Evolutionary conservation across 2,797 vertebrate genomes (phyloP).

Genomic region (Coranthus polyacanthus): DNA sequence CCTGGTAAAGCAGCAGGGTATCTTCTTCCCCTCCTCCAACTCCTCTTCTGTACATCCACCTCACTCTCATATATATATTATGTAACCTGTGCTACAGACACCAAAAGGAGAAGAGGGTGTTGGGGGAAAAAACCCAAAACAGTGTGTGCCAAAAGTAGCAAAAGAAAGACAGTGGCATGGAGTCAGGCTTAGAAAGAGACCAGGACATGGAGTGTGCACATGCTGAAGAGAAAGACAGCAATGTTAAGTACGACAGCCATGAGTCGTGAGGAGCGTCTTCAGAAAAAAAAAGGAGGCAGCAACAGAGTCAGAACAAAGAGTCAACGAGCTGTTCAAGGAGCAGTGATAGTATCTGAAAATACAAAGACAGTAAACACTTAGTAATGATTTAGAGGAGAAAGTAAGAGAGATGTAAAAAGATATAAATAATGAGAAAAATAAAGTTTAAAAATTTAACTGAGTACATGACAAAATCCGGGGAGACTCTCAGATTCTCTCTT

Average conservation of each 20-base stretch:
- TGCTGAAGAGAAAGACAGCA: constrained; percentile 29
- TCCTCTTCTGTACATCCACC: constrained; percentile 36
- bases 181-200: constrained; percentile 37
- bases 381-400: constrained; percentile 8
- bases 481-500: constrained; percentile 27
- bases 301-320: too few relatives aligned
- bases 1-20: constrained; percentile 28
- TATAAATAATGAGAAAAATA: background rate
- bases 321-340: constrained; percentile 23
- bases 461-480: constrained; percentile 10
- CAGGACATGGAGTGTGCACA: constrained; percentile 38
- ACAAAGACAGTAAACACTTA: constrained; percentile 7
- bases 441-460: constrained; percentile 31
- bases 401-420: background rate
- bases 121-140: constrained; percentile 36
- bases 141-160: constrained; percentile 39
- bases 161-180: constrained; percentile 31
- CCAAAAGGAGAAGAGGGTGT: constrained; percentile 38
- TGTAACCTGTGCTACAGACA: constrained; percentile 64
- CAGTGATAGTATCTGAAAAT: constrained; percentile 8
- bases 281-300: too few relatives aligned
- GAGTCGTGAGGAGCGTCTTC: too few relatives aligned
- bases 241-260: constrained; percentile 29
- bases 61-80: constrained; percentile 64
- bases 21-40: constrained; percentile 38